phyloP scores from a whole-genome alignment of 2,888 invertebrate genomes.

The Oxyteleia sp. region DNA sequence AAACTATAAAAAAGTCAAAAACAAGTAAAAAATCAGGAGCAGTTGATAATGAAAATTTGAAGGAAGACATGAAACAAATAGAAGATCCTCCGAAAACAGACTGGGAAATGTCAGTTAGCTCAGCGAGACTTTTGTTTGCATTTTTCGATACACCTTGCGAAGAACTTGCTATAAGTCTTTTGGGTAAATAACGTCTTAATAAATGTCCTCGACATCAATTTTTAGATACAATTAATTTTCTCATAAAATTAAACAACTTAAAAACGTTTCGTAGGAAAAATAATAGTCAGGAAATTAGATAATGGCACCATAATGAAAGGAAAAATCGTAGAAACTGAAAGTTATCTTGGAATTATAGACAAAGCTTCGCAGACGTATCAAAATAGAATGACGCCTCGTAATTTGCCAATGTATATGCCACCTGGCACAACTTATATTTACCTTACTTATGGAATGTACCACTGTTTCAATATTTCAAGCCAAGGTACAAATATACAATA shows the following conservation, averaged over 20 bases:
- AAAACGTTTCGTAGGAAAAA: slow-evolving; percentile 88
- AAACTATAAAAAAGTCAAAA: neutral
- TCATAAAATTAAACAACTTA: too few relatives aligned
- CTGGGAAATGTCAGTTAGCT: slow-evolving; percentile 80
- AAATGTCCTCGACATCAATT: too few relatives aligned
- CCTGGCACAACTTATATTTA: slow-evolving; percentile 92
- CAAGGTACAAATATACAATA: slow-evolving; percentile 86
- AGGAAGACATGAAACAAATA: slow-evolving; percentile 82
- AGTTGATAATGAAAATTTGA: slow-evolving; percentile 22
- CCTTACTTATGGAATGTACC: slow-evolving; percentile 92
- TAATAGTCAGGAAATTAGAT: slow-evolving; percentile 89
- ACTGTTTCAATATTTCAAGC: slow-evolving; percentile 92
- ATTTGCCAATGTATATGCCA: slow-evolving; percentile 92
- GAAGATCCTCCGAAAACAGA: slow-evolving; percentile 84
- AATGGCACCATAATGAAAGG: slow-evolving; percentile 89
- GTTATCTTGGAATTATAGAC: slow-evolving; percentile 91
- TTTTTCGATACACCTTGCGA: too few relatives aligned
- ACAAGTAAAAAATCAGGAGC: slow-evolving; percentile 8
- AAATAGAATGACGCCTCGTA: slow-evolving; percentile 89
- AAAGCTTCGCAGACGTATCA: slow-evolving; percentile 90
- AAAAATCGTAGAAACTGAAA: slow-evolving; percentile 92
- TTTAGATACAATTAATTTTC: too few relatives aligned
- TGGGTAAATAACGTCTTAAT: too few relatives aligned
- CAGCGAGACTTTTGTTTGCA: too few relatives aligned
- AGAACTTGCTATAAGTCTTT: too few relatives aligned